These are phyloP conservation scores for Ageneiosus marmoratus DNA, from an alignment of 2,113 vertebrate genomes.

Conservation along the genomic window DNA sequence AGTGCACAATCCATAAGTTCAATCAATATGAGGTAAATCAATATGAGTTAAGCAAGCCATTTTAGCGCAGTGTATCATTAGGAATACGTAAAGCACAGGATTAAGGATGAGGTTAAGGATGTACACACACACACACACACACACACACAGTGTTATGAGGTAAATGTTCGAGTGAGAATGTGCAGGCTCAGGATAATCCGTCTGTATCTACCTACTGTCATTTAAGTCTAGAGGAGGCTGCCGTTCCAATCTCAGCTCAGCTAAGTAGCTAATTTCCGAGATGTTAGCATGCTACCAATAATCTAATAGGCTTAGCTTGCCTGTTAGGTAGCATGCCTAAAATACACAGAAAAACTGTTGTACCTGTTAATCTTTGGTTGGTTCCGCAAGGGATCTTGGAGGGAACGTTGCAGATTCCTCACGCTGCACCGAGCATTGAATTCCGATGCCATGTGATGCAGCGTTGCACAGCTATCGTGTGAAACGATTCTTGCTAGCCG, in stretches of 20 bases:
- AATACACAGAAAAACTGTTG: too few species aligned
- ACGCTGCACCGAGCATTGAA: too few species aligned
- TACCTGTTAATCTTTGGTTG: too few species aligned
- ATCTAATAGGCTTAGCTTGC: background rate
- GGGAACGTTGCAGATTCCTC: too few species aligned
- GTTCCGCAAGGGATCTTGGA: too few species aligned
- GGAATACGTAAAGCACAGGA: background rate
- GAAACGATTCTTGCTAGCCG: too few species aligned
- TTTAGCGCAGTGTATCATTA: background rate
- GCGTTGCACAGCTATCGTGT: too few species aligned
- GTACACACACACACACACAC: slow-evolving; percentile 26
- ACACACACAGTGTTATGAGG: slow-evolving; percentile 9
- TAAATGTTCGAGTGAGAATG: background rate
- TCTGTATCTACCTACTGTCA: background rate
- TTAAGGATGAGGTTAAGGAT: background rate
- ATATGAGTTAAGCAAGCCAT: background rate
- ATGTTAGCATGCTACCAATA: background rate
- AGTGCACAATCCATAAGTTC: background rate
- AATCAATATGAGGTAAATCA: background rate
- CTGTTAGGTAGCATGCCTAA: background rate
- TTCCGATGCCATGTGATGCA: too few species aligned
- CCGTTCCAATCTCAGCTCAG: background rate
- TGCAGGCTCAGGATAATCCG: background rate
- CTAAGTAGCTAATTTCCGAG: too few species aligned
- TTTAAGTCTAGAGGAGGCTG: background rate